These are phyloP conservation scores for Phengaris alcon DNA, from an alignment of 2,888 invertebrate genomes.

Conservation along the genomic window DNA sequence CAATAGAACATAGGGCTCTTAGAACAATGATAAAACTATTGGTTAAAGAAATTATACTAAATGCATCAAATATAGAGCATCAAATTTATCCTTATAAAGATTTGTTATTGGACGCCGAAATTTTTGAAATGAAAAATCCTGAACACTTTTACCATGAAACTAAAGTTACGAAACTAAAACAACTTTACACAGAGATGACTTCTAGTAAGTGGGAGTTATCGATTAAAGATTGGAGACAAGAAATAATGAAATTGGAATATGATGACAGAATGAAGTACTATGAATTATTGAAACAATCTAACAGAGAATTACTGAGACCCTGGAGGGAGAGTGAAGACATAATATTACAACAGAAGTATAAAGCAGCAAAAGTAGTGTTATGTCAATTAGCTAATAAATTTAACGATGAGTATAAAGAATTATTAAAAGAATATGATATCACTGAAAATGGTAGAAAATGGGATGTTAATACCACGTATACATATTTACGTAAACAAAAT, in stretches of 20 bases:
- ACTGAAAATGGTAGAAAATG: background rate
- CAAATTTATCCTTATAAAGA: conserved; percentile 62
- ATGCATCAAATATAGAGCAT: conserved; percentile 49
- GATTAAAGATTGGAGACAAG: conserved; percentile 57
- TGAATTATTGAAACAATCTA: conserved; percentile 51
- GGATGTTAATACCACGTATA: background rate
- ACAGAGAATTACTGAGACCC: conserved; percentile 39
- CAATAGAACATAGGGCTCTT: conserved; percentile 50
- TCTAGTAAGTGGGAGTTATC: conserved; percentile 60
- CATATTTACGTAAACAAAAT: background rate
- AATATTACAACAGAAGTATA: conserved; percentile 53
- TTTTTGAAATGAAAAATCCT: conserved; percentile 68
- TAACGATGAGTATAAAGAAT: conserved; percentile 51
- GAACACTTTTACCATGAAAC: conserved; percentile 70
- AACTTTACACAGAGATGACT: conserved; percentile 54
- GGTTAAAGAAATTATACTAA: conserved; percentile 48
- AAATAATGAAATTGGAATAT: conserved; percentile 59
- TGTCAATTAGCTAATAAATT: conserved; percentile 55
- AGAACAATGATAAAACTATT: conserved; percentile 47
- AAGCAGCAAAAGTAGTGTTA: conserved; percentile 53
- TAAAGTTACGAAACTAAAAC: conserved; percentile 58
- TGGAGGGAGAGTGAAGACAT: conserved; percentile 54
- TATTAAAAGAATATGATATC: conserved; percentile 32
- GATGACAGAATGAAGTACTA: conserved; percentile 65
- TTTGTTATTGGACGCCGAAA: conserved; percentile 60